Conservation (phyloP, 2,888 invertebrate species). For the Rotaria magnacalcarata region DNA sequence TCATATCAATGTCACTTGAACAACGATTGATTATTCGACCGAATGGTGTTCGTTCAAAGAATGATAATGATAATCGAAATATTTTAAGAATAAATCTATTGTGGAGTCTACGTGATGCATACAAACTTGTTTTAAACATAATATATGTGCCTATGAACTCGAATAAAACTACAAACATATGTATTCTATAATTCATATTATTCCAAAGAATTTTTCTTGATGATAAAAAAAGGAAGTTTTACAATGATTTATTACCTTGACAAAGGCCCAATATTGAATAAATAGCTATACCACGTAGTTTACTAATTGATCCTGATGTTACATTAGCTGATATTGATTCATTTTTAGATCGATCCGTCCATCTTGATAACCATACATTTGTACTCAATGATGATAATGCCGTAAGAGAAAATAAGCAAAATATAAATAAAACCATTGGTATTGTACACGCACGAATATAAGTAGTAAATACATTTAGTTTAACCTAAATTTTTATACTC, state of each 20-base stretch:
- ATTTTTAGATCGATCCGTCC: constrained; percentile 25
- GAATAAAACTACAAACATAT: not conserved
- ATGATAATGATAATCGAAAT: constrained; percentile 35
- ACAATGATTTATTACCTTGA: not conserved
- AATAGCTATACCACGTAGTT: not conserved
- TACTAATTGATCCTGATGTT: not conserved
- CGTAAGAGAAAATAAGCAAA: not conserved
- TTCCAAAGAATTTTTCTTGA: not conserved
- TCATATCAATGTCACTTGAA: constrained; percentile 48
- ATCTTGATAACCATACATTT: constrained; percentile 40
- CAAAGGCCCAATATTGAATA: not conserved
- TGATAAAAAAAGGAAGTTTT: not conserved
- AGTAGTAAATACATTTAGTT: constrained; percentile 36
- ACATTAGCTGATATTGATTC: not conserved
- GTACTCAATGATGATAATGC: not conserved
- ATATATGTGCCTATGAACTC: not conserved
- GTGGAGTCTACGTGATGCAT: constrained; percentile 29
- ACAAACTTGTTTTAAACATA: constrained; percentile 26
- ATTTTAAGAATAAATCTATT: constrained; percentile 16
- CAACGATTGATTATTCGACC: constrained; percentile 52
- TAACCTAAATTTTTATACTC: constrained; percentile 20
- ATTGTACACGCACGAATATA: constrained; percentile 41
- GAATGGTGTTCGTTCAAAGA: constrained; percentile 48
- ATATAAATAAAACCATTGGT: not conserved
- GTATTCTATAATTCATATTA: too few relatives aligned